Evolutionary conservation across 2,797 vertebrate genomes (phyloP).

Genomic region (Danio aesculapii): DNA sequence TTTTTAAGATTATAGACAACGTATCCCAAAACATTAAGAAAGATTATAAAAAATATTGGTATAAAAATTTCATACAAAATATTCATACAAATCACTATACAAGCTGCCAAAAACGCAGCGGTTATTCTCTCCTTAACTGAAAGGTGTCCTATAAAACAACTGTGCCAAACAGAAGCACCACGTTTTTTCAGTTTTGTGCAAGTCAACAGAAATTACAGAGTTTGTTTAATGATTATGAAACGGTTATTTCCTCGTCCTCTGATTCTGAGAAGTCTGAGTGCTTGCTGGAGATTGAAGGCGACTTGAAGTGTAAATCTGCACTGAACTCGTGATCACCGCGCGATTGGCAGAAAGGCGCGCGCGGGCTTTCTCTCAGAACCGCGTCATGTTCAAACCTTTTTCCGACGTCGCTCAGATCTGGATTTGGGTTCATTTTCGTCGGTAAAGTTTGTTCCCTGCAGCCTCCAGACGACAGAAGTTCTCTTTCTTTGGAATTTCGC

Average conservation of each 20-base stretch:
- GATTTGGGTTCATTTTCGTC: slow-evolving; percentile 96
- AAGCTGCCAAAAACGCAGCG: slow-evolving; percentile 86
- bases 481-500: slow-evolving; percentile 97
- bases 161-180: not conserved
- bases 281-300: slow-evolving; percentile 85
- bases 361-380: slow-evolving; percentile 67
- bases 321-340: slow-evolving; percentile 72
- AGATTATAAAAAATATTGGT: slow-evolving; percentile 79
- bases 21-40: slow-evolving; percentile 65
- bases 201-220: not conserved
- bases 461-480: slow-evolving; percentile 93
- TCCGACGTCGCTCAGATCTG: slow-evolving; percentile 94
- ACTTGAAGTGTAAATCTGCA: slow-evolving; percentile 77
- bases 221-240: slow-evolving; percentile 70
- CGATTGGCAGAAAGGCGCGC: slow-evolving; percentile 66
- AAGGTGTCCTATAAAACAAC: not conserved
- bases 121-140: slow-evolving; percentile 51
- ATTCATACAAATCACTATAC: slow-evolving; percentile 83
- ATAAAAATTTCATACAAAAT: slow-evolving; percentile 82
- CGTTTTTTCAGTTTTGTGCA: not conserved
- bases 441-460: slow-evolving; percentile 96
- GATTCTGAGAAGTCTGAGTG: slow-evolving; percentile 91
- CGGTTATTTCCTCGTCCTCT: slow-evolving; percentile 91
- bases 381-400: slow-evolving; percentile 79
- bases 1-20: slow-evolving; percentile 69